A percentile compares a stretch with the other conserved stretches of the same genome.
Evolutionary conservation across 2,113 vertebrate genomes (phyloP).

Genomic region (Nannobrachium achirus): DNA sequence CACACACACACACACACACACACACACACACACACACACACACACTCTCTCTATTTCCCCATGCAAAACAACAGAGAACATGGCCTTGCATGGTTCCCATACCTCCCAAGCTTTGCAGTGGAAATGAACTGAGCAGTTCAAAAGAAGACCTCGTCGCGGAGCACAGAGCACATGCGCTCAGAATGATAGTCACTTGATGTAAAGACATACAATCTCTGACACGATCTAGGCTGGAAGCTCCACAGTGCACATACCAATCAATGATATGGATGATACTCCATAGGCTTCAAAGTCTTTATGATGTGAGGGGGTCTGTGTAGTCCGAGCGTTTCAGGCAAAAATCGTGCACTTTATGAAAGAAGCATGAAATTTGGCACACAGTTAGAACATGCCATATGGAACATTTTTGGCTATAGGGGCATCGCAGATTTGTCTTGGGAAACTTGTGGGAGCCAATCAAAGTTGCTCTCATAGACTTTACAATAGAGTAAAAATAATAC

Average conservation of each 20-base stretch:
- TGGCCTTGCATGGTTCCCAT: constrained; percentile 44
- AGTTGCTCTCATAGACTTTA: no score
- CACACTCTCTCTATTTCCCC: constrained; percentile 39
- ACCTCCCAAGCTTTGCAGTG: constrained; percentile 19
- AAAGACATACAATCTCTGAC: constrained; percentile 33
- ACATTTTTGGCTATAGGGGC: no score
- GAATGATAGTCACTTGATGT: constrained; percentile 47
- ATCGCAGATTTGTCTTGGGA: no score
- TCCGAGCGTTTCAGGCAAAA: no score
- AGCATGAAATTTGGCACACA: no score
- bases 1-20: neutral
- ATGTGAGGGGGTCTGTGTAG: constrained; percentile 7
- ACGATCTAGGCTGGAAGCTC: constrained; percentile 21
- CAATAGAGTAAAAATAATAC: no score
- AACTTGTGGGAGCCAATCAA: no score
- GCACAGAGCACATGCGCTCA: constrained; percentile 11
- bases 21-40: constrained; percentile 15
- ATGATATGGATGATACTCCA: constrained; percentile 22
- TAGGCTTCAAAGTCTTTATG: constrained; percentile 34
- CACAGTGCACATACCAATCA: constrained; percentile 32
- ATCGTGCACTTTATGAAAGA: no score
- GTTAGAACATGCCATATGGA: no score
- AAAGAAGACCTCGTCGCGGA: constrained; percentile 43
- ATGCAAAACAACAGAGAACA: constrained; percentile 42
- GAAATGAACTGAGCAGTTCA: constrained; percentile 30